phyloP scores from a whole-genome alignment of 2,797 vertebrate species.

The Eulemur albifrons region DNA sequence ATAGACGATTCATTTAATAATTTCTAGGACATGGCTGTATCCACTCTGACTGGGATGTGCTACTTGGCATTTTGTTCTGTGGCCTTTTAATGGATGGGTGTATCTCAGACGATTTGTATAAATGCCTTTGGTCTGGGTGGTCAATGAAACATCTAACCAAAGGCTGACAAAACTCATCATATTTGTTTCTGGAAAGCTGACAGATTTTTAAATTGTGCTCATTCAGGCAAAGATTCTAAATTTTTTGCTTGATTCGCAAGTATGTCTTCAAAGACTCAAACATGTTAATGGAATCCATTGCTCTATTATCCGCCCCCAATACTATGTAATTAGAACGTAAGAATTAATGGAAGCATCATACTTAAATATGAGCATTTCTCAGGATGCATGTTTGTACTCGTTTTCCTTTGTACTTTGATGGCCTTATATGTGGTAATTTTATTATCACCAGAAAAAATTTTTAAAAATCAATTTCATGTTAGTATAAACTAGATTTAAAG shows the following conservation, averaged over 20 bases:
- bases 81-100: slow-evolving; percentile 73
- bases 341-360: not conserved
- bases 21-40: slow-evolving; percentile 44
- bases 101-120: slow-evolving; percentile 48
- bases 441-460: not conserved
- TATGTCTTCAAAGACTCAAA: not conserved
- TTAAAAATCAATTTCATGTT: not conserved
- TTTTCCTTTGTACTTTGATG: not conserved
- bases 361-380: not conserved
- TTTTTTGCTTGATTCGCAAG: not conserved
- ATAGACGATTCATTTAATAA: slow-evolving; percentile 62
- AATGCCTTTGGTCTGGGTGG: slow-evolving; percentile 63
- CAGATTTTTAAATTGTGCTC: slow-evolving; percentile 1
- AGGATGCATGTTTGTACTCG: not conserved
- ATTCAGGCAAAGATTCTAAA: not conserved
- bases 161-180: not conserved
- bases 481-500: not conserved
- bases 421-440: not conserved
- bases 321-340: not conserved
- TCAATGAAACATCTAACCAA: slow-evolving; percentile 42
- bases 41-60: slow-evolving; percentile 15
- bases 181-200: slow-evolving; percentile 56
- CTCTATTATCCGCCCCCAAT: not conserved
- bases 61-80: slow-evolving; percentile 64
- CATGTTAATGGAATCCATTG: not conserved